Evolutionary conservation across 2,113 vertebrate species (phyloP).

Genomic region (Gasterosteus aculeatus): DNA sequence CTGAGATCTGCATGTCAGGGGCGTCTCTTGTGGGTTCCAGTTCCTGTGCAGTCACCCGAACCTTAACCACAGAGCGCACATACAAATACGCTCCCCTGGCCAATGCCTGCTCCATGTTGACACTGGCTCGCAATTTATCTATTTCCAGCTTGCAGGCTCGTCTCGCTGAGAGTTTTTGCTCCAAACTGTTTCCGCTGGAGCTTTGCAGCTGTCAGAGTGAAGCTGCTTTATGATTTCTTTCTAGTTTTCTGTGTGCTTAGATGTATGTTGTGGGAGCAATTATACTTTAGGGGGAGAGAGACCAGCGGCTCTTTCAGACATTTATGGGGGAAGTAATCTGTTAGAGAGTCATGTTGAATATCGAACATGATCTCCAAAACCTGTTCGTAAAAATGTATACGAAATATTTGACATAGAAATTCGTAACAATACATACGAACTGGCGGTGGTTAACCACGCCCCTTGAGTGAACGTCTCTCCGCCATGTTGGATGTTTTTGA

Average conservation of each 20-base stretch:
- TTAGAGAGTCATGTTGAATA: constrained; percentile 44
- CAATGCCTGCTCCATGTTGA: constrained; percentile 57
- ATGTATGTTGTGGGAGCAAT: constrained; percentile 65
- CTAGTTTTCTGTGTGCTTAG: constrained; percentile 41
- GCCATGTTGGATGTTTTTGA: no score
- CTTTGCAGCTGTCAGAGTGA: constrained; percentile 71
- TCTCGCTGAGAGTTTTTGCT: constrained; percentile 53
- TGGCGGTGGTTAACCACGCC: no score
- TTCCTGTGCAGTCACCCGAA: constrained; percentile 55
- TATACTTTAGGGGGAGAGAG: constrained; percentile 51
- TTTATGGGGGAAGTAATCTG: constrained; percentile 58
- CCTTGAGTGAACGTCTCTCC: no score
- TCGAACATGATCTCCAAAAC: not conserved
- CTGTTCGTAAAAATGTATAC: no score
- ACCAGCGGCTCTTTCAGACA: constrained; percentile 28
- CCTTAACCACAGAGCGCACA: constrained; percentile 44
- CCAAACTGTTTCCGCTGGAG: constrained; percentile 19
- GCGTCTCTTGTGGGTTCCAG: constrained; percentile 30
- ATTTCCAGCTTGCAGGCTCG: constrained; percentile 67
- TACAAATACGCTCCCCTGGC: constrained; percentile 43
- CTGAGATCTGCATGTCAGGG: constrained; percentile 35
- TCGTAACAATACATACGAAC: no score
- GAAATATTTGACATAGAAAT: no score
- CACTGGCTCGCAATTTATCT: constrained; percentile 66
- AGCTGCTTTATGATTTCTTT: constrained; percentile 60